Evolutionary conservation across 2,888 invertebrate species (phyloP), one percentile per base, ranked within the genome.

Genomic region (Drosophila buzzatii): DNA sequence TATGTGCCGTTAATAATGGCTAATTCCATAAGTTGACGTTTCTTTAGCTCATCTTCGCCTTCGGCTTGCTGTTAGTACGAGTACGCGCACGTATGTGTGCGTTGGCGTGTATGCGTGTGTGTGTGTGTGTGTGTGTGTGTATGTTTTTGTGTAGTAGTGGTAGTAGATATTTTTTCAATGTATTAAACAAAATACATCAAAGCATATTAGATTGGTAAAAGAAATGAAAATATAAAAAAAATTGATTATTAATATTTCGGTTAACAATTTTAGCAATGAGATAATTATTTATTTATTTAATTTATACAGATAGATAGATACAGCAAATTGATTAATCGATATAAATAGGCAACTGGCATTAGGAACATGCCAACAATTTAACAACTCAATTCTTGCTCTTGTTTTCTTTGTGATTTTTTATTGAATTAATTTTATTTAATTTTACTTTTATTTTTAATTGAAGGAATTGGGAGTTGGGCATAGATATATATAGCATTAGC

Each of bases 1-100:
- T 99, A 99, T 64, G 99, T 99, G 93, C 99, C 99, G 93, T 99
- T 99, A 93, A 99, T 99, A 92, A 99, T 99, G 92, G 99, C 99
- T 93, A 99, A 95, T 94, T 99, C 99, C 99, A 99, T 99, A 91
- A 99, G 95, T 94, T 99, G 99, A 93, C 99, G 96, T 94, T 99
- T 99, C 95, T 99, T 99, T 92, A 99, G 94, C 94, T 99, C 99
- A 94, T 99, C 99, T 95, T 99, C 99, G 77, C 99, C 99, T 94
- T 99, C 99, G 76, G 99, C 99, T 99, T 99, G 96, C 96, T 96
- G 94, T 82, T 92, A 92, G 92, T 92, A 92, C 84, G 72, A 80
- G 70, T 73, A 71, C 71, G 77, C 79, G 76, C 70, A 52, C 60
- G 49, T 55, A 70, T 74, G 60, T 72, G 49, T 49, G 62, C 64